Base-by-base conservation (phyloP, 2,888 invertebrate species). In the Pelosia muscerda region DNA sequence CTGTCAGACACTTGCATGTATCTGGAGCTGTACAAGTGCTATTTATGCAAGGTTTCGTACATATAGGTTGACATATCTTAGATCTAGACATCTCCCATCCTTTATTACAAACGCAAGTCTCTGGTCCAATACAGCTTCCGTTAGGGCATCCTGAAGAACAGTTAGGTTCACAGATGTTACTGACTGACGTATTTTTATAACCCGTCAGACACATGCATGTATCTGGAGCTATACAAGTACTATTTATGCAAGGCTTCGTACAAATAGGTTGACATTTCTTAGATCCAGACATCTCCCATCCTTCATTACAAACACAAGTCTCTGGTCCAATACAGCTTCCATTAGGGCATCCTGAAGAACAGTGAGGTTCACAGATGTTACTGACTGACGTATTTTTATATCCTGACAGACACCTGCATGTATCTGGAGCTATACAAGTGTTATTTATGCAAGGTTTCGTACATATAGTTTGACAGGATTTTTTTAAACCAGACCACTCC, bases 321-420 rank as follows among this genome's bases (percentile, higher is more conserved):
- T 49, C 49, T 49, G 49, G 49, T 8, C 8, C 9, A n/a, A 49
- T 9, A 49, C 49, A 49, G 49, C 0, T 65, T 0, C 78, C 77
- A 10, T 69, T 3, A 0, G 2, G 26, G 55, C 77, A 77, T 2
- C 65, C 68, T 4, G 0, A 31, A 0, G 78, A 66, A 15, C 76
- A 76, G 10, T 67, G 9, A 1, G 78, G 78, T 19, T 55, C 53
- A 9, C 76, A 76, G 23, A 9, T 61, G 23, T 65, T 55, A 8
- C 38, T 22, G 0, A 15, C 9, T 4, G 15, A 38, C 2, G 10
- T 25, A 19, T 19, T 38, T 25, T 59, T 59, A 13, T 11, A 49
- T 11, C 61, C 61, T 9, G 49, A 13, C 2, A 38, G 28, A 55
- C 68, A 68, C 23, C 22, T 38, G 19, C 68, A 68, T 6, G 63